Percentiles rank a stretch among this genome's conserved stretches.
Evolutionary conservation across 2,797 vertebrate genomes (phyloP).

Genomic region (Monodelphis domestica): DNA sequence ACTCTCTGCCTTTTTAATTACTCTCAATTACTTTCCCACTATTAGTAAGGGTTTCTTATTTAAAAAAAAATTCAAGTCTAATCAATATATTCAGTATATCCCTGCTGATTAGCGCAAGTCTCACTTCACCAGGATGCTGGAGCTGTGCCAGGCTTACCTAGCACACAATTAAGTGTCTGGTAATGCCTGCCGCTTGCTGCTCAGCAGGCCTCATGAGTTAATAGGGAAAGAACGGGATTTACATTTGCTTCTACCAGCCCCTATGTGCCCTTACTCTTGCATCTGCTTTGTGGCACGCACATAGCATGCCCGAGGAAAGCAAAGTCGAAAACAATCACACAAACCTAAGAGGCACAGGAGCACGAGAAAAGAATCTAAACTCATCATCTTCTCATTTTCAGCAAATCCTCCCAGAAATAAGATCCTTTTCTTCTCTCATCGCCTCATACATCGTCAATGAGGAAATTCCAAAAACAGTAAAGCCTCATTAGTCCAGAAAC

Average conservation of each 20-base stretch:
- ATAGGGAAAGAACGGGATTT: slow-evolving; percentile 58
- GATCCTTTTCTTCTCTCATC: neutral
- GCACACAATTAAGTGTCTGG: slow-evolving; percentile 61
- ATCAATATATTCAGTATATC: slow-evolving; percentile 67
- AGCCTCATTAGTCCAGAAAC: neutral
- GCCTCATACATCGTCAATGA: neutral
- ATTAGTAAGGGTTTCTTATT: slow-evolving; percentile 53
- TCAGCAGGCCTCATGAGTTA: slow-evolving; percentile 65
- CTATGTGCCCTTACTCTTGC: slow-evolving; percentile 25
- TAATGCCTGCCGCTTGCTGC: slow-evolving; percentile 61
- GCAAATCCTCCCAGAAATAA: slow-evolving; percentile 54
- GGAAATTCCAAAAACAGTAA: slow-evolving; percentile 11
- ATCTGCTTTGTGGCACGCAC: slow-evolving; percentile 30
- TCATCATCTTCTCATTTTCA: slow-evolving; percentile 42
- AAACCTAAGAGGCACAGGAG: slow-evolving; percentile 35
- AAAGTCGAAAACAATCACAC: neutral
- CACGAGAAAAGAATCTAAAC: slow-evolving; percentile 28
- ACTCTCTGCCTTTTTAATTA: slow-evolving; percentile 73
- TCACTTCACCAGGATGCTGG: slow-evolving; percentile 36
- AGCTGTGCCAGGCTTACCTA: slow-evolving; percentile 57
- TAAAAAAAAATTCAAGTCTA: slow-evolving; percentile 69
- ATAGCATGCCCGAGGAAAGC: slow-evolving; percentile 23
- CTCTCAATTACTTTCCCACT: slow-evolving; percentile 71
- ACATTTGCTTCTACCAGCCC: slow-evolving; percentile 57
- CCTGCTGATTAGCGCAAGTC: slow-evolving; percentile 65